phyloP scores from a whole-genome alignment of 1,140 invertebrate genomes.

The Cydia pomonella region DNA sequence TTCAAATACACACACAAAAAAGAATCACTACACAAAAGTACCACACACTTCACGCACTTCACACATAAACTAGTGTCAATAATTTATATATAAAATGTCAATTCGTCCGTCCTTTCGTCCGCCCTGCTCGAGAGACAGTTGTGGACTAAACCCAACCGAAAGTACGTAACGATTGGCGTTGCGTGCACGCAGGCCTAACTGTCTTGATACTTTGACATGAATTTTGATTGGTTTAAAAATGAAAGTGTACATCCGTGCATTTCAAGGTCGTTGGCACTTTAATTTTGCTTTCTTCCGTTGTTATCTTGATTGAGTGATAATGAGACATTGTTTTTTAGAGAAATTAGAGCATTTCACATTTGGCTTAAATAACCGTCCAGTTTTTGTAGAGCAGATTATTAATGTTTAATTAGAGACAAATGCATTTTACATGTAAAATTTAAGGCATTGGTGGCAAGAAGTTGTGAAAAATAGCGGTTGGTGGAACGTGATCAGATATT shows the following conservation, averaged over 20 bases:
- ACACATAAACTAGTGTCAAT: constrained; percentile 48
- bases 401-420: neutral
- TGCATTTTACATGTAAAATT: no score
- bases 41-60: constrained; percentile 37
- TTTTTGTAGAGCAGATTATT: neutral
- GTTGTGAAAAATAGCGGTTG: no score
- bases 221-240: constrained; percentile 70
- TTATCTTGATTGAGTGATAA: constrained; percentile 25
- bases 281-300: constrained; percentile 32
- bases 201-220: constrained; percentile 69
- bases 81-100: constrained; percentile 51
- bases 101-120: constrained; percentile 68
- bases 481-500: no score
- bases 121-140: constrained; percentile 64
- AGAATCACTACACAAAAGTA: constrained; percentile 40
- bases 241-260: constrained; percentile 60
- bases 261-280: constrained; percentile 33
- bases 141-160: constrained; percentile 67
- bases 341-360: neutral
- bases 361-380: neutral
- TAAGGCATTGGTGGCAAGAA: no score
- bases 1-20: constrained; percentile 42
- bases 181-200: constrained; percentile 66
- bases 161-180: constrained; percentile 63
- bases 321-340: constrained; percentile 1